phyloP scores from a whole-genome alignment of 2,797 vertebrate species.

The Pseudochromis fuscus region DNA sequence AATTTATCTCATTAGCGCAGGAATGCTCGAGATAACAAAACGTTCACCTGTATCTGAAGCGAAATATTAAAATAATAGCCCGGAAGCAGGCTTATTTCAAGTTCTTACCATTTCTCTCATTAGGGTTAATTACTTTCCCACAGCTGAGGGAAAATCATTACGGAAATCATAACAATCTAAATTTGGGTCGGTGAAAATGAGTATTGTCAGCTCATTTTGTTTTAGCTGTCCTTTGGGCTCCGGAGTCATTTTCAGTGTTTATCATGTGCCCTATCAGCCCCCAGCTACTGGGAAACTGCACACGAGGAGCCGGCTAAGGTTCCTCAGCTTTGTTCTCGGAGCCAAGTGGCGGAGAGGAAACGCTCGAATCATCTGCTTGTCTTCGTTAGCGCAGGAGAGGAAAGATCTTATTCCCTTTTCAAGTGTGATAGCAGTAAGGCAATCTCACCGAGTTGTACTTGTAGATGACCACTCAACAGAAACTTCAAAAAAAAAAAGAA shows the following conservation, averaged over 20 bases:
- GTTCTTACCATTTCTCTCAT: conserved; percentile 49
- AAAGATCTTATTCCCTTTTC: conserved; percentile 55
- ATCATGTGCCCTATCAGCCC: conserved; percentile 65
- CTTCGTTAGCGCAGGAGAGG: conserved; percentile 61
- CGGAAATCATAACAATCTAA: conserved; percentile 72
- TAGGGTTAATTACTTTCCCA: conserved; percentile 69
- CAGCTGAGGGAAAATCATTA: conserved; percentile 62
- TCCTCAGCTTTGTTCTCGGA: conserved; percentile 76
- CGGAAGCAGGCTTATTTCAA: conserved; percentile 38
- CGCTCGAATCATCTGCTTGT: conserved; percentile 60
- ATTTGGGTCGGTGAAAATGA: conserved; percentile 64
- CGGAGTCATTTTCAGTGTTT: conserved; percentile 66
- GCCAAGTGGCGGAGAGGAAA: conserved; percentile 67
- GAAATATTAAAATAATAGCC: conserved; percentile 42
- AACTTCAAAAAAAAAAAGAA: conserved; percentile 53
- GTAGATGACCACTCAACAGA: conserved; percentile 56
- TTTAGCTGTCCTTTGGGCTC: conserved; percentile 69
- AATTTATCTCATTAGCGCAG: conserved; percentile 62
- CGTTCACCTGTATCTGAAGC: conserved; percentile 56
- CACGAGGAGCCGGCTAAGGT: conserved; percentile 58
- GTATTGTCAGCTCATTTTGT: conserved; percentile 78
- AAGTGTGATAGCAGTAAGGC: conserved; percentile 54
- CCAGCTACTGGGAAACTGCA: conserved; percentile 49
- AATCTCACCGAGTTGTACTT: conserved; percentile 39
- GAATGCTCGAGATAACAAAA: conserved; percentile 46